Percentiles rank a stretch among this genome's conserved stretches.
phyloP scores from a whole-genome alignment of 2,113 vertebrate genomes.

The Eulemur rufifrons region DNA sequence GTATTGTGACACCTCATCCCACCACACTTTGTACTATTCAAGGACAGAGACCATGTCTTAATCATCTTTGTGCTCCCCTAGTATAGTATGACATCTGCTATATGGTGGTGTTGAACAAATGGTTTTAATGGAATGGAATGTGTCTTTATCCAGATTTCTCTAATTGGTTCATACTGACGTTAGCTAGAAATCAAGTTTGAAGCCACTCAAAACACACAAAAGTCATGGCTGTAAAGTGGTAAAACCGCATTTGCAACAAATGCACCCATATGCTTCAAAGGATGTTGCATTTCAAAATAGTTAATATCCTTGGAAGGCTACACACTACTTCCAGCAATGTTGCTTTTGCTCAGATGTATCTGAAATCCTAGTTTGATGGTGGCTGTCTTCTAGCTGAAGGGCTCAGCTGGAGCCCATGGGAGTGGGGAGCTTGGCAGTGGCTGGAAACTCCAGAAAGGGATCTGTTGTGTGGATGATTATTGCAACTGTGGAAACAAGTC shows the following conservation, averaged over 20 bases:
- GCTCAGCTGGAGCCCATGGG: not conserved
- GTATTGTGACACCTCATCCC: not conserved
- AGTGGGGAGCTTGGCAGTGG: accelerated
- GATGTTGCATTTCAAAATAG: not conserved
- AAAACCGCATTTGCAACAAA: not conserved
- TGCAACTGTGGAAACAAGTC: not conserved
- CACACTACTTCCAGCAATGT: not conserved
- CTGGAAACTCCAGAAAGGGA: not conserved
- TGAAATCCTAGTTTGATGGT: not conserved
- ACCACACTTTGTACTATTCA: not conserved
- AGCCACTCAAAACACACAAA: not conserved
- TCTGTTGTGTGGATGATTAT: not conserved
- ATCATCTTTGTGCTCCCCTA: not conserved
- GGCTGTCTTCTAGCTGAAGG: not conserved
- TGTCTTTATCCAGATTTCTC: not conserved
- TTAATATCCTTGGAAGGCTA: not conserved
- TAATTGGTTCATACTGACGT: constrained; percentile 15
- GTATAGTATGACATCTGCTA: not conserved
- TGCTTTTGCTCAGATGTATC: not conserved
- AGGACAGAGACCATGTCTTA: not conserved
- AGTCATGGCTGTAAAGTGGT: not conserved
- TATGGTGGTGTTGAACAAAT: not conserved
- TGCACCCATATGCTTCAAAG: not conserved
- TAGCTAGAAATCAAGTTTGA: not conserved
- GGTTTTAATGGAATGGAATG: not conserved